Evolutionary conservation across 2,797 vertebrate species (phyloP).

Genomic region (Oryzias sinensis): DNA sequence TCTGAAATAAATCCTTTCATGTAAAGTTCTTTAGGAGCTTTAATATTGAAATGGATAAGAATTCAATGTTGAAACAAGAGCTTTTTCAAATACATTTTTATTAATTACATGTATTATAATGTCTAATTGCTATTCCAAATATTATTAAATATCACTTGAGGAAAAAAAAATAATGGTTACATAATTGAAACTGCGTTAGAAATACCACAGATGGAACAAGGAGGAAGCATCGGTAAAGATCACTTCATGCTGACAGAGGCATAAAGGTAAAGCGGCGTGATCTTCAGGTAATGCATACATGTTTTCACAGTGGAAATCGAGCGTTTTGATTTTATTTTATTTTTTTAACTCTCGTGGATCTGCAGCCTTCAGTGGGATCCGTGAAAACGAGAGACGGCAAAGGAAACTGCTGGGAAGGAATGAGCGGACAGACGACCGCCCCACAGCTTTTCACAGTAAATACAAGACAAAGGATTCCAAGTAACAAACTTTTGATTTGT

Average conservation of each 20-base stretch:
- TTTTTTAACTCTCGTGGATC: conserved; percentile 36
- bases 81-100: conserved; percentile 65
- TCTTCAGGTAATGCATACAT: conserved; percentile 47
- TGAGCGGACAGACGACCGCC: conserved; percentile 49
- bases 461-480: conserved; percentile 67
- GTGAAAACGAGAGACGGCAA: conserved; percentile 44
- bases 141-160: conserved; percentile 75
- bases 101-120: conserved; percentile 70
- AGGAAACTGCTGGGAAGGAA: conserved; percentile 46
- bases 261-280: conserved; percentile 30
- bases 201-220: conserved; percentile 64
- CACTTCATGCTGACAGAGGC: conserved; percentile 58
- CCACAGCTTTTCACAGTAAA: conserved; percentile 68
- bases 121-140: conserved; percentile 67
- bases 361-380: conserved; percentile 44
- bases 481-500: conserved; percentile 65
- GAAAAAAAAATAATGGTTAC: conserved; percentile 62
- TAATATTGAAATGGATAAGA: no score
- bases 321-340: not conserved
- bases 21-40: no score
- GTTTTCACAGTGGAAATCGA: conserved; percentile 69
- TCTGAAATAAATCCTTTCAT: no score
- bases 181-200: conserved; percentile 58
- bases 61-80: not conserved
- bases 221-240: conserved; percentile 45